Conservation (phyloP, 2,797 vertebrate genomes). For the Mormyrops attenuatus region DNA sequence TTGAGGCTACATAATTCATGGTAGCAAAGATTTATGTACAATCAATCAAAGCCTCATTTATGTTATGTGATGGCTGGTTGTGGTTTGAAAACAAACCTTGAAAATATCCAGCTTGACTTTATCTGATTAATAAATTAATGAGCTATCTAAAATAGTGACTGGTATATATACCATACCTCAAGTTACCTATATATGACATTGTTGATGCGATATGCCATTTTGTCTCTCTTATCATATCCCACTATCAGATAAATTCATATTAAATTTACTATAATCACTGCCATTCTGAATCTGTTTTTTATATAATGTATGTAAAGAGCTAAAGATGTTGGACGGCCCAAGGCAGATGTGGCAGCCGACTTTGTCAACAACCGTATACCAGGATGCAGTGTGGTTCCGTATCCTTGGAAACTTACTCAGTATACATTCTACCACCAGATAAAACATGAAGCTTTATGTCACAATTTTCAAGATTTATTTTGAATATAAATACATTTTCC, state of each 20-base stretch:
- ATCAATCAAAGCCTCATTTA: not conserved
- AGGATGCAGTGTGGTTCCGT: slow-evolving; percentile 84
- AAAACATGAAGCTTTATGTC: not conserved
- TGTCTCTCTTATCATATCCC: not conserved
- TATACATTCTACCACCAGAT: not conserved
- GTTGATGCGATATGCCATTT: not conserved
- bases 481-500: slow-evolving; percentile 37
- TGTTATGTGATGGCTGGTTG: not conserved
- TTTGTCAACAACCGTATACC: slow-evolving; percentile 86
- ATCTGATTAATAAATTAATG: not conserved
- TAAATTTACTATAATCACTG: not conserved
- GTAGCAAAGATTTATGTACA: not conserved
- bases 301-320: slow-evolving; percentile 5
- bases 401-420: slow-evolving; percentile 49
- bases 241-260: not conserved
- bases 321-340: slow-evolving; percentile 92
- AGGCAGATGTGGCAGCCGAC: slow-evolving; percentile 92
- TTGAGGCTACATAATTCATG: not conserved
- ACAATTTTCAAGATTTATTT: not conserved
- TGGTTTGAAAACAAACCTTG: not conserved
- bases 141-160: not conserved
- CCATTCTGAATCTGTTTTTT: not conserved
- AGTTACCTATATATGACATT: not conserved
- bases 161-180: not conserved
- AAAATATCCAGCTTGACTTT: not conserved